These are phyloP conservation scores for Maniola jurtina DNA, from an alignment of 1,140 invertebrate species.

Conservation along the genomic window DNA sequence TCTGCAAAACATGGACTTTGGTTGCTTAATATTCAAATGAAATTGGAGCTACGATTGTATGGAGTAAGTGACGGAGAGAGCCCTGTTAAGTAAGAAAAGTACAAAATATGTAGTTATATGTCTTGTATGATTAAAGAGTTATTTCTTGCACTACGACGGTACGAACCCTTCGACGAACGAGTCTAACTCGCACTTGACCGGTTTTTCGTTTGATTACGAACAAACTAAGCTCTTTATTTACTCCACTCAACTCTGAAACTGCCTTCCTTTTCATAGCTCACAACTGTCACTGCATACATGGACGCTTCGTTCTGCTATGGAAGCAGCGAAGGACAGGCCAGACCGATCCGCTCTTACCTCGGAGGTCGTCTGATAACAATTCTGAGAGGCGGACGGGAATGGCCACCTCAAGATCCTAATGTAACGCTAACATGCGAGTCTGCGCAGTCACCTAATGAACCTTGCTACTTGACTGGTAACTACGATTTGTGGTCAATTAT, in stretches of 20 bases:
- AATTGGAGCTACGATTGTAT: too few relatives aligned
- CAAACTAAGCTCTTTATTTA: too few relatives aligned
- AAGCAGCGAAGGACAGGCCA: constrained; percentile 82
- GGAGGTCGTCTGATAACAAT: constrained; percentile 84
- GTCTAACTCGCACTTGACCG: too few relatives aligned
- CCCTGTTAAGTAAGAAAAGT: too few relatives aligned
- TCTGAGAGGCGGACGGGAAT: constrained; percentile 82
- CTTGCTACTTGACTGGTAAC: constrained; percentile 85
- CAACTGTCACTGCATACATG: constrained; percentile 90
- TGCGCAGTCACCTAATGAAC: constrained; percentile 78
- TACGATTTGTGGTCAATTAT: not conserved
- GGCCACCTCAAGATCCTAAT: constrained; percentile 84
- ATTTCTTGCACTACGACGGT: too few relatives aligned
- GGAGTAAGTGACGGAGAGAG: too few relatives aligned
- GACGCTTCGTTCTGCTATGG: constrained; percentile 93
- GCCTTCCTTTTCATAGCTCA: constrained; percentile 78
- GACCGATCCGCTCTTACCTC: constrained; percentile 81
- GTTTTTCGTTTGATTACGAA: not conserved
- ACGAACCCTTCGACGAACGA: too few relatives aligned
- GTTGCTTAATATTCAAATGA: too few relatives aligned
- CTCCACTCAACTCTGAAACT: not conserved
- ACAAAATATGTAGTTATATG: too few relatives aligned
- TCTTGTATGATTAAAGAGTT: too few relatives aligned
- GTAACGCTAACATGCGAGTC: constrained; percentile 82
- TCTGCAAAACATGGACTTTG: too few relatives aligned